Percentiles rank a stretch among this genome's conserved stretches.
Conservation (phyloP, 2,888 invertebrate genomes). For the Oxycera nigricornis region DNA sequence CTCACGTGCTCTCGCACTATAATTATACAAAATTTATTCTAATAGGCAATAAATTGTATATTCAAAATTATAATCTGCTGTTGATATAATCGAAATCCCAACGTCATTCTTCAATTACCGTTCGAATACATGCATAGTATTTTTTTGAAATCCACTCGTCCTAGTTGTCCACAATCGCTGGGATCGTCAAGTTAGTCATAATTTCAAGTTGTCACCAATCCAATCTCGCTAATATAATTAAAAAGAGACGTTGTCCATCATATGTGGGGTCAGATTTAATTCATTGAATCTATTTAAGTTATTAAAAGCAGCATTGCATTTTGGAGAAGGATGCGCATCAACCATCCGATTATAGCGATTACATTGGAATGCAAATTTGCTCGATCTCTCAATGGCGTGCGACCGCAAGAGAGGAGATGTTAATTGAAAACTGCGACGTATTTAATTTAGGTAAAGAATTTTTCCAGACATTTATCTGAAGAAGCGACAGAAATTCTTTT, state of each 20-base stretch:
- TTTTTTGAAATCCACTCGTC: too few species aligned
- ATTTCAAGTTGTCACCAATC: too few species aligned
- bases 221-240: background rate
- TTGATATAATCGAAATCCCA: too few species aligned
- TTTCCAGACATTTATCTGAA: background rate
- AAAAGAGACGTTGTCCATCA: background rate
- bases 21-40: too few species aligned
- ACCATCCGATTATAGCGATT: background rate
- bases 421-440: conserved; percentile 2
- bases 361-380: background rate
- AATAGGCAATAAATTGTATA: too few species aligned
- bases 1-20: too few species aligned
- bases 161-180: too few species aligned
- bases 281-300: background rate
- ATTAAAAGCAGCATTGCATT: background rate
- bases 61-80: too few species aligned
- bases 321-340: background rate
- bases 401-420: background rate
- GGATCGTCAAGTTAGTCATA: too few species aligned
- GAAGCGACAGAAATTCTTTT: background rate
- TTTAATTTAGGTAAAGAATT: background rate
- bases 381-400: too few species aligned
- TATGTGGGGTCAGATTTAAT: background rate
- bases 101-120: too few species aligned
- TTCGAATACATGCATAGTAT: too few species aligned